Percentiles rank a stretch among this genome's conserved stretches.
These are phyloP conservation scores for Exocentrus adspersus DNA, from an alignment of 2,888 invertebrate genomes.

Conservation along the genomic window DNA sequence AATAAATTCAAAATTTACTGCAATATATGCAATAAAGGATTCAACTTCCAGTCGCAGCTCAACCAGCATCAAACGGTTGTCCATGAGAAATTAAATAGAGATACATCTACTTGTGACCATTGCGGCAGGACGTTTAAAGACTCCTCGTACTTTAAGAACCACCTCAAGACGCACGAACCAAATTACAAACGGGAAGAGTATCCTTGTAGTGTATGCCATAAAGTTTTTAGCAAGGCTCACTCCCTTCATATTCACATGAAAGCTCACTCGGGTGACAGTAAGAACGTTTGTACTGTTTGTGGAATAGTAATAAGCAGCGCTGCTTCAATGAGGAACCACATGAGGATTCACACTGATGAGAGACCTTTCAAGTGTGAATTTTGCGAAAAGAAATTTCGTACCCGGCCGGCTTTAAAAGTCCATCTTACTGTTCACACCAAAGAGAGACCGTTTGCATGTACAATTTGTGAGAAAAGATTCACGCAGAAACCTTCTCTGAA, in stretches of 20 bases:
- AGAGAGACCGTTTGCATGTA: constrained; percentile 68
- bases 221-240: too few species aligned
- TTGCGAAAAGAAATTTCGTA: constrained; percentile 60
- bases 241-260: too few species aligned
- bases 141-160: constrained; percentile 38
- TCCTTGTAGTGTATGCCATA: constrained; percentile 22
- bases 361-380: constrained; percentile 58
- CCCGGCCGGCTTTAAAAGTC: constrained; percentile 54
- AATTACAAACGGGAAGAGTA: constrained; percentile 30
- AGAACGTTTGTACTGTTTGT: background rate
- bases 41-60: constrained; percentile 33
- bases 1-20: constrained; percentile 59
- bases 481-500: constrained; percentile 63
- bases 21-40: constrained; percentile 41
- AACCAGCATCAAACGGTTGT: constrained; percentile 29
- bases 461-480: constrained; percentile 68
- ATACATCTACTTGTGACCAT: constrained; percentile 19
- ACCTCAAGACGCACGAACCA: constrained; percentile 39
- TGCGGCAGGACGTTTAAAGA: constrained; percentile 29
- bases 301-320: background rate
- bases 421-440: constrained; percentile 72
- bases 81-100: constrained; percentile 29
- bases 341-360: constrained; percentile 50
- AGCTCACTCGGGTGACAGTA: too few species aligned
- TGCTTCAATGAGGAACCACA: constrained; percentile 47